Base-by-base conservation (phyloP, 2,888 invertebrate species). In the Melanophora roralis region DNA sequence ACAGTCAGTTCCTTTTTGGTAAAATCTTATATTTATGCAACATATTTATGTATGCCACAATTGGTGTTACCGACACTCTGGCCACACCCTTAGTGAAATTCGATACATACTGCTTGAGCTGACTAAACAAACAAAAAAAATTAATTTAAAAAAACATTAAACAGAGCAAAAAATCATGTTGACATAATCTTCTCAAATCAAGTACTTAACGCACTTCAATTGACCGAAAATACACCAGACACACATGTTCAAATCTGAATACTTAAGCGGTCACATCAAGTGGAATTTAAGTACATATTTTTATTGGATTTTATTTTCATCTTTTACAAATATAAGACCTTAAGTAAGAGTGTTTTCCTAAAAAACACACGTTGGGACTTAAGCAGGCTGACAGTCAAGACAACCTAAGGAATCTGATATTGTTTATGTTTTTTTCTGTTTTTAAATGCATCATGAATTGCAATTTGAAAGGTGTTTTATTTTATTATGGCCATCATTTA, bases 141-240 rank as follows among this genome's bases (percentile, higher is more conserved):
- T 49, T 3, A 11, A 23, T 53, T 11, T 32, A 34, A 11, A 55
- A 32, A 14, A 16, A 16, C 43, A 45, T 67, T 69, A 45, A 64
- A 43, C 60, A 53, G 53, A 47, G 38, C 74, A 43, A 43, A 59
- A 74, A 73, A 65, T 12, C 74, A 74, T 71, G 74, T 80, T 80
- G 79, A 80, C 79, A 80, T 75, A 75, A 80, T 80, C 79, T 57
- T 47, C 59, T 71, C 59, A 75, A 72, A 67, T 80, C 75, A 71
- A 75, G 79, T 75, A 75, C 65, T 77, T 77, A 77, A 77, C 69
- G 76, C 76, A 77, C 69, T 71, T 77, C 69, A 77, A 71, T 77
- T 77, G 76, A 77, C 79, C 75, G 75, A 67, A 67, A 45, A 64
- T 34, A 43, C n/a, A 21, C 19, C 16, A 67, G 27, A 19, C 65